Evolutionary conservation across 2,113 vertebrate genomes (phyloP).

Genomic region (Anolis carolinensis): DNA sequence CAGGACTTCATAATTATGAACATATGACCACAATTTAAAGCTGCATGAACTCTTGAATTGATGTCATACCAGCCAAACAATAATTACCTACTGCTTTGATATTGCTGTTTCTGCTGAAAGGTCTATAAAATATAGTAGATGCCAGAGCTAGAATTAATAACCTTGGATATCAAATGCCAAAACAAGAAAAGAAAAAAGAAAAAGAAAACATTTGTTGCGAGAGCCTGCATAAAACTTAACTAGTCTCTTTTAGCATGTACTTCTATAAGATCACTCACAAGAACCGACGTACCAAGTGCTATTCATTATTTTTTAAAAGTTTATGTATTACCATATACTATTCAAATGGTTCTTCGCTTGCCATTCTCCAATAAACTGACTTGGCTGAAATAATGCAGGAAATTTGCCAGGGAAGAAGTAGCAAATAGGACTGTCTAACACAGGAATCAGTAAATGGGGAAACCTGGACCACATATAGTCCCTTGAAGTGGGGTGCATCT

Average conservation of each 20-base stretch:
- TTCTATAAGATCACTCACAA: not conserved
- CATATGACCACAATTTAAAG: not conserved
- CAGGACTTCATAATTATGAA: conserved; percentile 29
- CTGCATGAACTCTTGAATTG: conserved; percentile 29
- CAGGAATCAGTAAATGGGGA: not conserved
- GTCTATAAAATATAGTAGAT: conserved; percentile 1
- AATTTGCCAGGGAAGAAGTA: not conserved
- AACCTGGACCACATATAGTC: not conserved
- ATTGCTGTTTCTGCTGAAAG: conserved; percentile 10
- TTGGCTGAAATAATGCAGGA: not conserved
- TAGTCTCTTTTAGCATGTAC: not conserved
- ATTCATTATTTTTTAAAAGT: not conserved
- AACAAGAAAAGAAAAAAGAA: not conserved
- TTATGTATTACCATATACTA: not conserved
- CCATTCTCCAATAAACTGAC: not conserved
- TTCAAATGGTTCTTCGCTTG: not conserved
- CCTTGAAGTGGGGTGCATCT: not conserved
- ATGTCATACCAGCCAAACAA: conserved; percentile 37
- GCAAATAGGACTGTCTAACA: not conserved
- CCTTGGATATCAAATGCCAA: conserved; percentile 1
- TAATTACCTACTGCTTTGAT: conserved; percentile 43
- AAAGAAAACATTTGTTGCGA: not conserved
- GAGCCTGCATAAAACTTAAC: conserved; percentile 9
- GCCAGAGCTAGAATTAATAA: conserved; percentile 1
- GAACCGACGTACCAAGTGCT: not conserved